A percentile compares a stretch with the other conserved stretches of the same genome.
Evolutionary conservation across 2,113 vertebrate species (phyloP).

Genomic region (Larimichthys polyactis): DNA sequence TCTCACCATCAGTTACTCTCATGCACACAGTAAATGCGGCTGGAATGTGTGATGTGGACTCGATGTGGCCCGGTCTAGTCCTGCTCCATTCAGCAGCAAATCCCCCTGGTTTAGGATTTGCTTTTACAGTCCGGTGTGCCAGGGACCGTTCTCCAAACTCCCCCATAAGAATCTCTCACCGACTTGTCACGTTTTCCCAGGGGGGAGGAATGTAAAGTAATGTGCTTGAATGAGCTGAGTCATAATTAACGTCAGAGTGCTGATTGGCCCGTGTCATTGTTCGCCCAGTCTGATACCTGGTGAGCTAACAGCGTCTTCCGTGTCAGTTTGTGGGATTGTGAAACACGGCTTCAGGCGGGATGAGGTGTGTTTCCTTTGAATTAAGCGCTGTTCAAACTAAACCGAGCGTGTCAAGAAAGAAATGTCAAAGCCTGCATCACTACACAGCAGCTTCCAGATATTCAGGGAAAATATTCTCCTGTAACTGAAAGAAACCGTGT

Average conservation of each 20-base stretch:
- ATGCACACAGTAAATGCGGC: conserved; percentile 53
- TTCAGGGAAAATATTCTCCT: neutral
- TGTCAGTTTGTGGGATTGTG: conserved; percentile 50
- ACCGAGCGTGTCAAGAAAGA: conserved; percentile 12
- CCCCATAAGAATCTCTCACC: conserved; percentile 67
- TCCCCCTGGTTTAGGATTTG: conserved; percentile 71
- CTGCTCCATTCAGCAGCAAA: conserved; percentile 72
- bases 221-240: conserved; percentile 64
- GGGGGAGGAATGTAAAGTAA: conserved; percentile 54
- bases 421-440: conserved; percentile 31
- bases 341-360: conserved; percentile 44
- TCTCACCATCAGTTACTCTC: conserved; percentile 50
- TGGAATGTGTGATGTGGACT: conserved; percentile 74
- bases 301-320: conserved; percentile 27
- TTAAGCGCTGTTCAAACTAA: conserved; percentile 18
- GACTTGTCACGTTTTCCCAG: conserved; percentile 68
- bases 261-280: conserved; percentile 38
- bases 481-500: conserved; percentile 6
- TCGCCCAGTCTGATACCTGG: conserved; percentile 8
- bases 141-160: conserved; percentile 47
- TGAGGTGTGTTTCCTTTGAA: conserved; percentile 23
- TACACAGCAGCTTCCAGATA: neutral
- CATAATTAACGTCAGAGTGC: conserved; percentile 64
- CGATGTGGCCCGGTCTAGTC: conserved; percentile 56
- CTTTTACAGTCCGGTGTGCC: conserved; percentile 61